These are phyloP conservation scores for Pissodes strobi DNA, from an alignment of 1,140 invertebrate species.

Conservation along the genomic window DNA sequence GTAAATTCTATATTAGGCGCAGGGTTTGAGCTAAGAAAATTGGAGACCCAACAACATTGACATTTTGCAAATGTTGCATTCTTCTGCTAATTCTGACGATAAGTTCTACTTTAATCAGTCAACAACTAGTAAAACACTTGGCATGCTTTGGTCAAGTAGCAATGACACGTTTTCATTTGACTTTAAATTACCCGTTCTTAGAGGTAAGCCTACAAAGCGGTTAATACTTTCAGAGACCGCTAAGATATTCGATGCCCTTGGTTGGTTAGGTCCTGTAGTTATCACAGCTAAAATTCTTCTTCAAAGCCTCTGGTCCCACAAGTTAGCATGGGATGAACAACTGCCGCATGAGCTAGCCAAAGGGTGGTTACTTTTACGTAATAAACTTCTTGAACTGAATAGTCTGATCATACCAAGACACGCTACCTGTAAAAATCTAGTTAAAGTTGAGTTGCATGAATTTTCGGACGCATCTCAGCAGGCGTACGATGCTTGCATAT, in stretches of 20 bases:
- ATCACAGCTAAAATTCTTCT: conserved; percentile 53
- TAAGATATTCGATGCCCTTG: conserved; percentile 56
- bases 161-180: no score
- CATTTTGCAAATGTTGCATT: no score
- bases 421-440: not conserved
- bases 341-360: conserved; percentile 37
- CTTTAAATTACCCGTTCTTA: no score
- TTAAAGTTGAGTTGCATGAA: no score
- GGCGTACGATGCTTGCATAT: conserved; percentile 50
- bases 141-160: no score
- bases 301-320: conserved; percentile 55
- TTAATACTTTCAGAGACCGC: conserved; percentile 26
- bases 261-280: conserved; percentile 49
- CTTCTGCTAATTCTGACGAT: no score
- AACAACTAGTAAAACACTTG: no score
- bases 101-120: no score
- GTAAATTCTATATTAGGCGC: no score
- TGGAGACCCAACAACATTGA: no score
- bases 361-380: conserved; percentile 16
- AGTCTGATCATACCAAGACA: conserved; percentile 1
- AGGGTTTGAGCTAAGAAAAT: no score
- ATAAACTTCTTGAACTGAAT: not conserved
- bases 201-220: no score
- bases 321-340: conserved; percentile 53
- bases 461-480: conserved; percentile 51